Evolutionary conservation across 2,113 vertebrate genomes (phyloP), one percentile per base, ranked within the genome.

Genomic region (Labrus mixtus): DNA sequence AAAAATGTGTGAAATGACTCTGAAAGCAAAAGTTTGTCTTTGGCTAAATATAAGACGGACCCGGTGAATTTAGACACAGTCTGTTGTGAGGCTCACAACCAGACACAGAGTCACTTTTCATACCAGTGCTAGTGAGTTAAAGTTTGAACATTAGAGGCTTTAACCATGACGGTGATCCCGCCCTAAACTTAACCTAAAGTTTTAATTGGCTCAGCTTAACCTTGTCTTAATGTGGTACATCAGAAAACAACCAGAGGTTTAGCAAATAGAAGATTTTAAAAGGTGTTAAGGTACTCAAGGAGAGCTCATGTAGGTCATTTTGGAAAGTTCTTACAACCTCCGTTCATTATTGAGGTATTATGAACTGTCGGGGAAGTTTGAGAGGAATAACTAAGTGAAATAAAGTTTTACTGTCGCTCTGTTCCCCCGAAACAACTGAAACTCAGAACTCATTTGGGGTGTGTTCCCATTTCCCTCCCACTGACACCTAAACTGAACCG

Each of bases 401-500:
- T 1, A 50, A 66, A 50, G 62, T 51, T 25, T 63, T 22, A 6
- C 22, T 51, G 10, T 37, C 1, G n/a, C 59, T 33, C 36, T 43
- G 22, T 8, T 55, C 3, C 20, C 8, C 10, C 37, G 46, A 36
- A 48, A n/a, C n/a, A 55, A 33, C 43, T 62, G 25, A 64, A 15
- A 20, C 16, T 55, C 23, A 5, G 19, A 64, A 56, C 36, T 43
- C 20, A 41, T 20, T 29, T 53, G 69, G 36, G 11, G 20, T 41
- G 46, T 6, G 12, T 57, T 37, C 60, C 41, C 50, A 19, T 56
- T 56, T 56, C 51, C n/a, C 9, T 33, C 56, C n/a, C 36, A 17
- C 60, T 73, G 37, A 73, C 51, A 75, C 25, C 51, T 48, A 17
- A 37, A 48, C 33, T 59, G 9, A 39, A 20, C 41, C 39, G 1